Base-by-base conservation (phyloP, 2,888 invertebrate species). In the Leptinotarsa haldemani region DNA sequence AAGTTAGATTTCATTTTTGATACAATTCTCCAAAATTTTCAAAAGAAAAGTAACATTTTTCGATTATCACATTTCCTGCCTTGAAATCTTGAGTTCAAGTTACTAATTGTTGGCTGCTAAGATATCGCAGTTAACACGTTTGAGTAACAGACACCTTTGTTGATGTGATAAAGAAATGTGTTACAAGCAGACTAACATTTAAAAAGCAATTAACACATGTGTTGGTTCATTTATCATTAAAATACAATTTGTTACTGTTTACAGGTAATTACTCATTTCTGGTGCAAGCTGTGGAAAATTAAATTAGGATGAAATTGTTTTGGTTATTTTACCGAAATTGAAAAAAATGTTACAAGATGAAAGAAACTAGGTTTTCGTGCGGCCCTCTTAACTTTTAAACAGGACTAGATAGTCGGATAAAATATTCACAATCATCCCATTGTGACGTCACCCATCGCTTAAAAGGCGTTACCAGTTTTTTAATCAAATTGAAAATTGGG, bases 201-300 rank as follows among this genome's bases (percentile, higher is more conserved):
- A 3, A 61, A 61, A 25, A 61, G 40, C 30, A 40, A 61, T 30
- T 61, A 40, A 61, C 61, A 61, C 61, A 61, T 61, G 61, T 61
- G 61, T 30, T 61, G 40, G 40, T 61, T 61, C 61, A 61, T 61
- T 61, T 61, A 30, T 61, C 61, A 61, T 61, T 61, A 61, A 40
- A 61, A 30, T 61, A 30, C 61, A 61, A 30, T 61, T 61, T 61
- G 61, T 61, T n/a, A 30, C 7, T 61, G 61, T 61, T 61, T 61
- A n/a, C 30, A 40, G 30, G 13, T 61, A 25, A 61, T 61, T 25
- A 61, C 30, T 30, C 61, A 40, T 61, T 61, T 61, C 61, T 61
- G 40, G 61, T 61, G 40, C 16, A 4, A n/a, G 16, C 16, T 61
- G 61, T 30, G 4, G 25, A 61, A 61, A 25, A 18, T 56, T 18